Evolutionary conservation across 2,113 vertebrate species (phyloP).

Genomic region (Sorex araneus): DNA sequence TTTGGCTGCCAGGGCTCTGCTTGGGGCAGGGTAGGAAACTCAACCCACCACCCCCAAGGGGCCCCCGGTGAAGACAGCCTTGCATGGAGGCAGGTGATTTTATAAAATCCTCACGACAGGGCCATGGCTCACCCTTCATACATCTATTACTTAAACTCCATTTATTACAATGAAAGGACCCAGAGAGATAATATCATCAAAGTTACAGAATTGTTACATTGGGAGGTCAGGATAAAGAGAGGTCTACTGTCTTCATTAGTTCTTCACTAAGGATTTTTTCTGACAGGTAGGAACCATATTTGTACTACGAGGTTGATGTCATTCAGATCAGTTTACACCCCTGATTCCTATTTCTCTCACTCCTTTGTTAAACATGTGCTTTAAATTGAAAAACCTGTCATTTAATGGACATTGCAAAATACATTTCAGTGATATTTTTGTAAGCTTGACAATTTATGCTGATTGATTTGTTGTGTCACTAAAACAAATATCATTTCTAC

Average conservation of each 20-base stretch:
- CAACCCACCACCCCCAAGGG: too few relatives aligned
- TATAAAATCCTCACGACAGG: slow-evolving; percentile 27
- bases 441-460: slow-evolving; percentile 74
- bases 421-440: slow-evolving; percentile 59
- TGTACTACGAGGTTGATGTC: neutral
- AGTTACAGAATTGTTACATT: slow-evolving; percentile 12
- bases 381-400: slow-evolving; percentile 30
- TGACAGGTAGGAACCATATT: neutral
- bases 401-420: slow-evolving; percentile 27
- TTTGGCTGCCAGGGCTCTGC: too few relatives aligned
- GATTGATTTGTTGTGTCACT: slow-evolving; percentile 80
- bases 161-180: slow-evolving; percentile 1
- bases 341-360: neutral
- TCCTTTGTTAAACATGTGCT: neutral
- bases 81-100: too few relatives aligned
- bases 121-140: neutral
- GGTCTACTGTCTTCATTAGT: neutral
- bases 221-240: neutral
- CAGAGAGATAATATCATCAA: neutral
- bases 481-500: slow-evolving; percentile 78
- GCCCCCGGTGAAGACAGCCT: too few relatives aligned
- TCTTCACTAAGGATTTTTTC: neutral
- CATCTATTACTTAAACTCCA: slow-evolving; percentile 2
- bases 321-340: neutral
- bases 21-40: too few relatives aligned